Percentiles rank a stretch among this genome's conserved stretches.
Conservation (phyloP, 2,113 vertebrate genomes). For the Bagarius yarrelli region DNA sequence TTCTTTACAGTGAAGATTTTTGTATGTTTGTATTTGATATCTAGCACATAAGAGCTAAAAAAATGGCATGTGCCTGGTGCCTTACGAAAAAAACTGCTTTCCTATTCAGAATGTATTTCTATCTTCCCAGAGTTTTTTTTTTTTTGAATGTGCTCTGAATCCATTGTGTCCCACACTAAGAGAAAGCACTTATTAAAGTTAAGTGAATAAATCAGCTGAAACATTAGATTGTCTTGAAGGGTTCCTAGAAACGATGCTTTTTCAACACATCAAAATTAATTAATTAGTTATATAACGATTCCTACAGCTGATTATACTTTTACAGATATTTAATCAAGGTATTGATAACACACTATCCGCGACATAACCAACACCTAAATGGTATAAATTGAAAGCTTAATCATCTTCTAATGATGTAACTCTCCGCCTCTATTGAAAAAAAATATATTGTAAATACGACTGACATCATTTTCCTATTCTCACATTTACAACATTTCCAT, state of each 20-base stretch:
- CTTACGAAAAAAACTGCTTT: background rate
- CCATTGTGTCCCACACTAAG: background rate
- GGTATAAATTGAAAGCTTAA: background rate
- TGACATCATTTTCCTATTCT: constrained; percentile 26
- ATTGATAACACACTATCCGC: background rate
- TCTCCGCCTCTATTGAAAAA: background rate
- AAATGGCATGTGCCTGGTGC: background rate
- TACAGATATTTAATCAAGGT: background rate
- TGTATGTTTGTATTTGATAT: no score
- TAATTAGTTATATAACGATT: no score
- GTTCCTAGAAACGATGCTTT: background rate
- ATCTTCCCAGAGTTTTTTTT: background rate
- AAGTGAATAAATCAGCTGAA: background rate
- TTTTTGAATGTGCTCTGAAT: background rate
- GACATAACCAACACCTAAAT: background rate
- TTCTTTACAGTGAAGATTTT: no score
- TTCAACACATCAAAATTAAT: no score
- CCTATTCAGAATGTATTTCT: background rate
- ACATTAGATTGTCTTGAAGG: background rate
- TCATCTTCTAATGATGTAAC: background rate
- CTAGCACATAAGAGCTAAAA: no score
- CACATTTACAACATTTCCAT: constrained; percentile 13
- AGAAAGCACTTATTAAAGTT: background rate
- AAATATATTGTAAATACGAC: background rate
- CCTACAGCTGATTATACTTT: no score